Percentiles rank a stretch among this genome's conserved stretches.
Conservation (phyloP, 2,888 invertebrate species). For the Dysmachus trigonus region DNA sequence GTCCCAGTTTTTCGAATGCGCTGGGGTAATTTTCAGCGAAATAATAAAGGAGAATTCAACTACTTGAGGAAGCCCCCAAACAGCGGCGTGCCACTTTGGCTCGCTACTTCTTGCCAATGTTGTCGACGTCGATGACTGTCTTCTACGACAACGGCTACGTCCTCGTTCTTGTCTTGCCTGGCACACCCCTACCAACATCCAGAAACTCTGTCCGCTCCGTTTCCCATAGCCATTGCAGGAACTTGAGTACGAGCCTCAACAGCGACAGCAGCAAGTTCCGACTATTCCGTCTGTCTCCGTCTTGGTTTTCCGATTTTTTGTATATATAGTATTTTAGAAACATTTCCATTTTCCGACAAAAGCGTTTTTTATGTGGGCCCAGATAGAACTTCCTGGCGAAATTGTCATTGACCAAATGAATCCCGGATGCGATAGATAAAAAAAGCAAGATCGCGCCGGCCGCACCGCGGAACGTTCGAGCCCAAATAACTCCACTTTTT, state of each 20-base stretch:
- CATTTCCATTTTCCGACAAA: slow-evolving; percentile 2
- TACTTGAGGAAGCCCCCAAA: slow-evolving; percentile 26
- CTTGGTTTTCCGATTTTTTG: not conserved
- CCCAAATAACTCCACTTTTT: not conserved
- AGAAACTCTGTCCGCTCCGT: not conserved
- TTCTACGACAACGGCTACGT: not conserved
- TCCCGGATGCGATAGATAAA: slow-evolving; percentile 38
- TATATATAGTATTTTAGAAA: not conserved
- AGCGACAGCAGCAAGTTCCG: not conserved
- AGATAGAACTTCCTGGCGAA: slow-evolving; percentile 17
- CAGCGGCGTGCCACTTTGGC: not conserved
- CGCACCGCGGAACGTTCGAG: not conserved
- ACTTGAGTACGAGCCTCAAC: not conserved
- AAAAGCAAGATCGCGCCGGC: not conserved
- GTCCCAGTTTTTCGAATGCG: slow-evolving; percentile 28
- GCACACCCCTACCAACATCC: not conserved
- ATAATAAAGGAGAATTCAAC: slow-evolving; percentile 28
- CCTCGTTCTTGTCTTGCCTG: not conserved
- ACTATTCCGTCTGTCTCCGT: not conserved
- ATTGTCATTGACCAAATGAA: slow-evolving; percentile 43
- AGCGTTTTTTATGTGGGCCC: not conserved
- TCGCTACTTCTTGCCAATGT: not conserved
- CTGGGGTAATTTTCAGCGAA: slow-evolving; percentile 9
- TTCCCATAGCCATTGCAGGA: not conserved
- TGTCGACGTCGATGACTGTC: not conserved